These are phyloP conservation scores for Nezara viridula DNA, from an alignment of 2,888 invertebrate genomes.

Conservation along the genomic window DNA sequence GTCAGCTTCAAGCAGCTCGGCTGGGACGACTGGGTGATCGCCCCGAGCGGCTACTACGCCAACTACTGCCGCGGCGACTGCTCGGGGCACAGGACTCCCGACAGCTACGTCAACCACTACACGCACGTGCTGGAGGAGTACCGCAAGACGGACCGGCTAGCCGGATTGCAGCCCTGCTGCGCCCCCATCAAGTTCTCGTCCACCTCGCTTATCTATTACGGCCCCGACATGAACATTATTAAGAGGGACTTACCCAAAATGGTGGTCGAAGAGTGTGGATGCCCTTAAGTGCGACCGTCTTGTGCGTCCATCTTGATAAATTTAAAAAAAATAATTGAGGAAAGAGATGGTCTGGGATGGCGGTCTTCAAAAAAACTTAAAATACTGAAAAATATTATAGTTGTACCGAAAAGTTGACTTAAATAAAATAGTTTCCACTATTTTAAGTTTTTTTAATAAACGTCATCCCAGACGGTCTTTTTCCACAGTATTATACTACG, in stretches of 20 bases:
- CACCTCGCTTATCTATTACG: conserved; percentile 93
- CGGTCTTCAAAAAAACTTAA: too few species aligned
- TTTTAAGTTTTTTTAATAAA: too few species aligned
- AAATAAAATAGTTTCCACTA: too few species aligned
- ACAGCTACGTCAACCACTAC: conserved; percentile 88
- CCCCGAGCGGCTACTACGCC: conserved; percentile 91
- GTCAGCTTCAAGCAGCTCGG: conserved; percentile 91
- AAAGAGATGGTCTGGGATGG: too few species aligned
- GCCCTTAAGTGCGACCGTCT: conserved; percentile 77
- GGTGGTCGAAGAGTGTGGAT: conserved; percentile 96
- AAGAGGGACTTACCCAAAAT: conserved; percentile 95
- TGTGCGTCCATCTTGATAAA: neutral
- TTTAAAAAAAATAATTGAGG: neutral
- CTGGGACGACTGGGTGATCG: conserved; percentile 96
- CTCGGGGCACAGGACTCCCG: conserved; percentile 81
- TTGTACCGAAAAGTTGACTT: too few species aligned
- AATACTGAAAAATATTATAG: too few species aligned
- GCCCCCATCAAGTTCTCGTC: conserved; percentile 92
- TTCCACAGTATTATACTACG: too few species aligned
- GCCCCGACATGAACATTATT: conserved; percentile 89
- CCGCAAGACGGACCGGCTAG: conserved; percentile 80
- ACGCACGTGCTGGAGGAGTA: conserved; percentile 90
- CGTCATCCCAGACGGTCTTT: too few species aligned
- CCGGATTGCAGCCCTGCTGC: conserved; percentile 91
- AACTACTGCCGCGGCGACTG: conserved; percentile 95